Evolutionary conservation across 2,113 vertebrate species (phyloP).

Genomic region (Syrmaticus mikado): DNA sequence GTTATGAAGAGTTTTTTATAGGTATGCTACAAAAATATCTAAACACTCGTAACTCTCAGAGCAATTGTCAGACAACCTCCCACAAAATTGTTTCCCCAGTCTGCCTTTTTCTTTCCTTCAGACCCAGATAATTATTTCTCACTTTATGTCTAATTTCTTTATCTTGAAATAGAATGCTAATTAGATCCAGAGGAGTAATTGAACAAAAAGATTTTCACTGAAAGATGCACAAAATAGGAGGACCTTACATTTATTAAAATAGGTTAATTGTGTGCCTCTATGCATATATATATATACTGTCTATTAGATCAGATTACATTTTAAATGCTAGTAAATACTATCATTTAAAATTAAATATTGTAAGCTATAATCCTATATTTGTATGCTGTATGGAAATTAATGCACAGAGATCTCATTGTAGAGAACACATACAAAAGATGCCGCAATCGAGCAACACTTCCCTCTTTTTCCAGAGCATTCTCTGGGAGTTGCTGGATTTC

Average conservation of each 20-base stretch:
- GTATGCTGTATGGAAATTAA: background rate
- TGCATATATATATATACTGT: accelerated
- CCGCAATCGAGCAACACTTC: background rate
- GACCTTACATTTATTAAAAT: background rate
- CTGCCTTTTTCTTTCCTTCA: background rate
- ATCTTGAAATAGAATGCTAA: constrained; percentile 7
- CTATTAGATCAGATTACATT: background rate
- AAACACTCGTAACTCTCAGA: background rate
- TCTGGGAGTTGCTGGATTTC: background rate
- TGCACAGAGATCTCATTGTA: background rate
- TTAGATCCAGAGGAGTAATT: background rate
- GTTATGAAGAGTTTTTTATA: background rate
- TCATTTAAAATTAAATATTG: background rate
- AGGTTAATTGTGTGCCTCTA: background rate
- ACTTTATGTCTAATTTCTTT: background rate
- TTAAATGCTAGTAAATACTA: background rate
- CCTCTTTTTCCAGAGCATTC: background rate
- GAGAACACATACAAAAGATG: background rate
- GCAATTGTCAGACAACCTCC: background rate
- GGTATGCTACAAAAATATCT: background rate
- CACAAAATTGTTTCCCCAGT: background rate
- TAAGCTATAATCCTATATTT: background rate
- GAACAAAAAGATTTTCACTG: background rate
- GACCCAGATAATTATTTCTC: background rate
- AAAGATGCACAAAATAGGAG: background rate